phyloP scores from a whole-genome alignment of 2,888 invertebrate genomes.

The Phalera bucephala region DNA sequence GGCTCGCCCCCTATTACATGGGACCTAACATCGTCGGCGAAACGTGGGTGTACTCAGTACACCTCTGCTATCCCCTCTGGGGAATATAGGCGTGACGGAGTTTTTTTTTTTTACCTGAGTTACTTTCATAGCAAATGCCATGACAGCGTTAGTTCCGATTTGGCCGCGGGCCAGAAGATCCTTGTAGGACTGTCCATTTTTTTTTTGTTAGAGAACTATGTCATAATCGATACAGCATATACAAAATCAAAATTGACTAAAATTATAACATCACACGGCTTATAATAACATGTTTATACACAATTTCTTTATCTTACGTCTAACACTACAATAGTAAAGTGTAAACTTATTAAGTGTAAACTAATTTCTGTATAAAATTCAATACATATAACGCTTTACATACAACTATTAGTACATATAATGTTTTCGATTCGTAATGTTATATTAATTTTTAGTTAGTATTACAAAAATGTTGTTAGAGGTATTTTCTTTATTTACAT shows the following conservation, averaged over 20 bases:
- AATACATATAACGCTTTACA: conserved; percentile 52
- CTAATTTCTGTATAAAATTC: conserved; percentile 59
- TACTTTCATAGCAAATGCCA: too few relatives aligned
- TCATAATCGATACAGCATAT: conserved; percentile 35
- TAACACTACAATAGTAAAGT: conserved; percentile 28
- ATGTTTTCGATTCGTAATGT: background rate
- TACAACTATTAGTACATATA: conserved; percentile 36
- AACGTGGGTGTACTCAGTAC: too few relatives aligned
- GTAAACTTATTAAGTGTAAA: conserved; percentile 18
- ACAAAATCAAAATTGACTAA: conserved; percentile 33
- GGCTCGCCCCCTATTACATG: too few relatives aligned
- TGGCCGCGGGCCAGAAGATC: too few relatives aligned
- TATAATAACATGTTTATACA: conserved; percentile 31
- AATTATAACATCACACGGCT: conserved; percentile 47
- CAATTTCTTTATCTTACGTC: conserved; percentile 23
- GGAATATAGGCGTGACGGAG: too few relatives aligned
- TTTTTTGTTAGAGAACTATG: conserved; percentile 31
- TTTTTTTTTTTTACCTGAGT: too few relatives aligned
- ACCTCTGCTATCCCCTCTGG: too few relatives aligned
- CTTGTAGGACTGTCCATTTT: too few relatives aligned
- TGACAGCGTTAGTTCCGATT: too few relatives aligned
- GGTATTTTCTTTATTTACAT: background rate
- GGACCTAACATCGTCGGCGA: too few relatives aligned
- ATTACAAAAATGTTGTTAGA: too few relatives aligned
- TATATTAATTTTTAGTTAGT: background rate